phyloP scores from a whole-genome alignment of 2,888 invertebrate genomes.

The Notodonta dromedarius region DNA sequence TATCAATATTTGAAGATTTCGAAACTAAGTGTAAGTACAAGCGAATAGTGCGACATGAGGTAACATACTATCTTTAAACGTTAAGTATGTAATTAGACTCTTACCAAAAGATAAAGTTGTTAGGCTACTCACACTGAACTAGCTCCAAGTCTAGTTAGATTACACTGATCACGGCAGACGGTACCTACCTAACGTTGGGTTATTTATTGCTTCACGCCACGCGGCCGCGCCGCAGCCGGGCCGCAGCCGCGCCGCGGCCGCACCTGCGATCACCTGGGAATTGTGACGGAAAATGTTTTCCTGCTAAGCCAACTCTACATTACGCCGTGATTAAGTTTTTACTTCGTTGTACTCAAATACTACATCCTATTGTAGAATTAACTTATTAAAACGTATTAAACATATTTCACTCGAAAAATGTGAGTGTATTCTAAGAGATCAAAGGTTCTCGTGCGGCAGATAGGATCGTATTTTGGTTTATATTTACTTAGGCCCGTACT shows the following conservation, averaged over 20 bases:
- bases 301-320: conserved; percentile 6
- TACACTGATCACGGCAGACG: conserved; percentile 51
- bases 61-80: too few relatives aligned
- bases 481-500: too few relatives aligned
- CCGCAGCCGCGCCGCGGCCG: conserved; percentile 35
- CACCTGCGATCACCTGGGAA: conserved; percentile 50
- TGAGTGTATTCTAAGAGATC: too few relatives aligned
- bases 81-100: too few relatives aligned
- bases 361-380: too few relatives aligned
- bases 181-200: conserved; percentile 34
- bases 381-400: too few relatives aligned
- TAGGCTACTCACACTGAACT: conserved; percentile 8
- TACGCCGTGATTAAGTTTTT: conserved; percentile 5
- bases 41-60: too few relatives aligned
- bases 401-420: too few relatives aligned
- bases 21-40: too few relatives aligned
- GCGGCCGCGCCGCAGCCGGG: background rate
- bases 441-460: too few relatives aligned
- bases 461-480: too few relatives aligned
- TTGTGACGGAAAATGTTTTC: conserved; percentile 40
- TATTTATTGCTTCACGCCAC: conserved; percentile 53
- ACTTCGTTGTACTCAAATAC: background rate
- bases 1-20: too few relatives aligned
- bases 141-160: conserved; percentile 51
- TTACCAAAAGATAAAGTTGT: background rate